Conservation (phyloP, 92 coral and sea anemone genomes). For the Montipora capitata region DNA sequence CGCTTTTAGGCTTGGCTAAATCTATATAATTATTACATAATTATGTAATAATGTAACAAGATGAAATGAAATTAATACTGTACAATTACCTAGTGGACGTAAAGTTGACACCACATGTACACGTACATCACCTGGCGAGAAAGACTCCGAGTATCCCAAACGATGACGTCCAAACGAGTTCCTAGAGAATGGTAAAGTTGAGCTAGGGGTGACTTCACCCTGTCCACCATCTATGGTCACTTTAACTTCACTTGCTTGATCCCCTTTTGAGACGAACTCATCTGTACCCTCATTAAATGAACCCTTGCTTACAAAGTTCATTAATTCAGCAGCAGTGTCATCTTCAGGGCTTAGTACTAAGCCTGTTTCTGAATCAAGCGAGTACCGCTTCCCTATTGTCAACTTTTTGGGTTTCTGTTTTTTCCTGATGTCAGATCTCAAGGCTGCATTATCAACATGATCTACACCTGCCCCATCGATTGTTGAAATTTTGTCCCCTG, state of each 20-base stretch:
- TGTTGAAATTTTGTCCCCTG: not conserved
- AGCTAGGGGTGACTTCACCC: not conserved
- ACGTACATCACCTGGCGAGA: constrained; percentile 16
- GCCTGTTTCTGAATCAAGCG: constrained; percentile 25
- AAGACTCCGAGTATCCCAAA: constrained; percentile 23
- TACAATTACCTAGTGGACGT: not conserved
- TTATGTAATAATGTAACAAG: too few species aligned
- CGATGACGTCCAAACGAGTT: not conserved
- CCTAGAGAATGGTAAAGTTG: constrained; percentile 17
- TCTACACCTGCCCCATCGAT: not conserved
- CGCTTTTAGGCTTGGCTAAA: too few species aligned
- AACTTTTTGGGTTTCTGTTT: constrained; percentile 17
- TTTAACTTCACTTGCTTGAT: not conserved
- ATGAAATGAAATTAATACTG: too few species aligned
- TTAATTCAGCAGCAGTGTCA: constrained; percentile 9
- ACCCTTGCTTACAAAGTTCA: constrained; percentile 18
- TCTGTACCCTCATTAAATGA: constrained; percentile 1
- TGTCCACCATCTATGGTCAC: constrained; percentile 26
- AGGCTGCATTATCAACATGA: not conserved
- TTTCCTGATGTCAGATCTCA: not conserved
- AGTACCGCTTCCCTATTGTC: constrained; percentile 22
- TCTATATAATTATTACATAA: too few species aligned
- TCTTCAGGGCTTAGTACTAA: constrained; percentile 49
- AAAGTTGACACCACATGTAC: not conserved
- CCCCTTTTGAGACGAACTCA: not conserved